Evolutionary conservation across 1,140 invertebrate genomes (phyloP), one percentile per base, ranked within the genome.

Genomic region (Pteromalus puparum): DNA sequence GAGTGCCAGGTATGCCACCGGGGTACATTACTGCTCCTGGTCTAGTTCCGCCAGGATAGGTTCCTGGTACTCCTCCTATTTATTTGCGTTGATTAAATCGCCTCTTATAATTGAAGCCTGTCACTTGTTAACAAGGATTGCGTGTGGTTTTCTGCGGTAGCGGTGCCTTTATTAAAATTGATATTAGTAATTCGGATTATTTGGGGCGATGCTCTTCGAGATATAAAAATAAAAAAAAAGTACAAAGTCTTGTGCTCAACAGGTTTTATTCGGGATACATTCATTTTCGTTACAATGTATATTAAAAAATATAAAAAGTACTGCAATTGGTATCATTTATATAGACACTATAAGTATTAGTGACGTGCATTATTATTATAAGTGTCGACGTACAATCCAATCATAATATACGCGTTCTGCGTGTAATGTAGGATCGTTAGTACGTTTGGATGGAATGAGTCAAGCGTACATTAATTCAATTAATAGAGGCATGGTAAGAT

Each of bases 1-100:
- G 80, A 5, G 68, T 30, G 21, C 77, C 85, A 48, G 82, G 72
- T 53, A 15, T 78, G 81, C 87, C 87, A 26, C 81, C 85, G 10
- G 80, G 78, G 70, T 76, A 81, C 26, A 24, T 42, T 42, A 46
- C 15, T 61, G 26, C 48, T 79, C 81, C 81, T 48, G 82, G 79
- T 26, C 24, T 68, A 46, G 26, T 18, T 68, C 77, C 82, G n/a
- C 18, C 18, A 10, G 21, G 53, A 26, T 61, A 21, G 21, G 42
- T 10, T 68, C 53, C 81, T 24, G 76, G 26, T 46, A 68, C 2
- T 67, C 74, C 79, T 12, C 73, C 81, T 76, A 68, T 18, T 81
- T n/a, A n/a, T 82, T 28, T 15, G 34, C 10, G 2, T 42, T 72
- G 7, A 34, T 34, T 73, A 73, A 21, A 26, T 48, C 24, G n/a